Base-by-base conservation (phyloP, 2,113 vertebrate genomes). In the Oceanodroma tethys region DNA sequence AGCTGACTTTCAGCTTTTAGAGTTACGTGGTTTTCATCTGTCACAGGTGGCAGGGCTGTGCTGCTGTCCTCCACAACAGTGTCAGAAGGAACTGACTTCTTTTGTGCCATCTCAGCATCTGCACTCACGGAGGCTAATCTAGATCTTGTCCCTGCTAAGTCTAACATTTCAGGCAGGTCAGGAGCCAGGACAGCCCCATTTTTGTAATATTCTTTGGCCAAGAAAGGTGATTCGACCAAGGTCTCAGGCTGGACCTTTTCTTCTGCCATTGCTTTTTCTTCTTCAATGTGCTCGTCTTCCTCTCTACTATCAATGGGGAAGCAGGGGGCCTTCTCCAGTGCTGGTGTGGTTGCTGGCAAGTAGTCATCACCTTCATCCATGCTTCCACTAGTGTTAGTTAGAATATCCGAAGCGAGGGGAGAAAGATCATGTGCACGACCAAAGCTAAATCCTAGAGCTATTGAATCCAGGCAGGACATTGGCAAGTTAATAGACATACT, bases 401-500 rank as follows among this genome's bases (percentile, higher is more conserved):
- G 98, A 95, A 99, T 99, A 97, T 99, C 99, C 36, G 99, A 99
- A 81, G 99, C 99, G 4, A 99, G 97, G 32, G 99, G 99, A 86
- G 99, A 99, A 94, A 99, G 99, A 96, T 99, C 99, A 82, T 98
- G 99, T 11, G 98, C 98, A 78, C 97, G 98, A 25, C 98, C 99
- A 96, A 99, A 99, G 87, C 98, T 99, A 95, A 98, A 99, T 45
- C 99, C 99, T 34, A 98, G 98, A 95, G 99, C 98, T 94, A 98
- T 98, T 59, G 98, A 98, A 89, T 99, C 99, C 94, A 99, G 92
- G 90, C 99, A 98, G 81, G 99, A 99, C 98, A 99, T 99, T 23
- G 99, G 99, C 90, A 99, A 98, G 90, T 99, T 99, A 92, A 99
- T 99, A 13, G 99, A 99, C 98, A 99, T 99, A 94, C 99, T 99